Conservation (phyloP, 2,797 vertebrate species). For the Pelobates cultripes region DNA sequence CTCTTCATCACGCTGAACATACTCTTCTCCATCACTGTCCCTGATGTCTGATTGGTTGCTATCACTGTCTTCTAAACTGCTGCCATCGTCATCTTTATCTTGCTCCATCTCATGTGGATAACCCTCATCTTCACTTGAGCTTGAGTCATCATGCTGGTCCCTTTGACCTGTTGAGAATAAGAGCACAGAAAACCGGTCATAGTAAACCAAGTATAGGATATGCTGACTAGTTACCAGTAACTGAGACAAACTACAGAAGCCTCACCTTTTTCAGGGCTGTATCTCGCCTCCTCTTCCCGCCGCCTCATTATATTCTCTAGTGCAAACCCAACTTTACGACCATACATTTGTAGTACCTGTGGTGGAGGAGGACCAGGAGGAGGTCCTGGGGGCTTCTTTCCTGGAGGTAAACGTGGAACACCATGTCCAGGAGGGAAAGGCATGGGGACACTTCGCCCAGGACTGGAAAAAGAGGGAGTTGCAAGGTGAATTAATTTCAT, state of each 20-base stretch:
- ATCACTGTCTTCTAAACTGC: slow-evolving; percentile 88
- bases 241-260: not conserved
- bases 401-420: slow-evolving; percentile 90
- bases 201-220: not conserved
- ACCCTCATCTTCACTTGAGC: slow-evolving; percentile 83
- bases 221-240: not conserved
- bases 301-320: slow-evolving; percentile 72
- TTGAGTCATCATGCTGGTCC: slow-evolving; percentile 79
- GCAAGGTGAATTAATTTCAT: too few species aligned
- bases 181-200: not conserved
- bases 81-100: slow-evolving; percentile 85
- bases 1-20: slow-evolving; percentile 75
- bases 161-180: slow-evolving; percentile 64
- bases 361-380: slow-evolving; percentile 94
- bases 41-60: slow-evolving; percentile 70
- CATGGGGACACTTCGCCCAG: slow-evolving; percentile 71
- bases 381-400: slow-evolving; percentile 92
- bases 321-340: slow-evolving; percentile 77
- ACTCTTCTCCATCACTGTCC: slow-evolving; percentile 77
- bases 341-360: slow-evolving; percentile 91
- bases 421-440: slow-evolving; percentile 79
- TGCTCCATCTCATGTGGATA: slow-evolving; percentile 81
- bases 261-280: slow-evolving; percentile 82
- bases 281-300: slow-evolving; percentile 75
- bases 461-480: slow-evolving; percentile 61